These are phyloP conservation scores for Bufo gargarizans DNA, from an alignment of 2,113 vertebrate species.

Conservation along the genomic window DNA sequence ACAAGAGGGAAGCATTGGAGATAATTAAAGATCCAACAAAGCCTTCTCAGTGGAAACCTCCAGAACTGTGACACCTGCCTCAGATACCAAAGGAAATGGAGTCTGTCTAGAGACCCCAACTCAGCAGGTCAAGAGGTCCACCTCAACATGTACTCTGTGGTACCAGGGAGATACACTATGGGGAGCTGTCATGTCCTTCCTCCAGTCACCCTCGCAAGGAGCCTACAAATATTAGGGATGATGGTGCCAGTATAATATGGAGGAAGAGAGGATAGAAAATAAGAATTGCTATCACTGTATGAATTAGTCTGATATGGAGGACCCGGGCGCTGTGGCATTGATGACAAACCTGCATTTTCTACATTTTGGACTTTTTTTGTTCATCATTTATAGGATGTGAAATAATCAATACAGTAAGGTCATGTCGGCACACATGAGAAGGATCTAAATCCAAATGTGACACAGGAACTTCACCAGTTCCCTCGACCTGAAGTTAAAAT, in stretches of 20 bases:
- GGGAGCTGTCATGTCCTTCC: background rate
- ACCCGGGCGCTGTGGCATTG: background rate
- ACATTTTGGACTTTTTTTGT: too few species aligned
- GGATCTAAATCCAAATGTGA: too few species aligned
- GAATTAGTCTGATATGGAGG: background rate
- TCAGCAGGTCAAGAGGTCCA: background rate
- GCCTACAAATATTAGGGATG: background rate
- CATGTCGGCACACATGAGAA: too few species aligned
- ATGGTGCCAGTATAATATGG: background rate
- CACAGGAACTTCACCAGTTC: too few species aligned
- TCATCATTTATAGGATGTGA: too few species aligned
- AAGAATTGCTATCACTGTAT: background rate
- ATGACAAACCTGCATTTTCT: background rate
- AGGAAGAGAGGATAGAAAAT: background rate
- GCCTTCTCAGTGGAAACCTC: background rate
- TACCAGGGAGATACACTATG: background rate
- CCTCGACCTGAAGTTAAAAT: too few species aligned
- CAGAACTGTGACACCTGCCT: constrained; percentile 8
- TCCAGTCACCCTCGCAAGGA: too few species aligned
- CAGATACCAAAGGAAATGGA: background rate
- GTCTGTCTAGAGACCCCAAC: background rate
- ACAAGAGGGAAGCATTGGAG: background rate
- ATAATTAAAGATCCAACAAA: background rate
- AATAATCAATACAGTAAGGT: too few species aligned
- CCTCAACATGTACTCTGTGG: too few species aligned